These are phyloP conservation scores for Herminia tarsipennalis DNA, from an alignment of 2,888 invertebrate species.

Conservation along the genomic window DNA sequence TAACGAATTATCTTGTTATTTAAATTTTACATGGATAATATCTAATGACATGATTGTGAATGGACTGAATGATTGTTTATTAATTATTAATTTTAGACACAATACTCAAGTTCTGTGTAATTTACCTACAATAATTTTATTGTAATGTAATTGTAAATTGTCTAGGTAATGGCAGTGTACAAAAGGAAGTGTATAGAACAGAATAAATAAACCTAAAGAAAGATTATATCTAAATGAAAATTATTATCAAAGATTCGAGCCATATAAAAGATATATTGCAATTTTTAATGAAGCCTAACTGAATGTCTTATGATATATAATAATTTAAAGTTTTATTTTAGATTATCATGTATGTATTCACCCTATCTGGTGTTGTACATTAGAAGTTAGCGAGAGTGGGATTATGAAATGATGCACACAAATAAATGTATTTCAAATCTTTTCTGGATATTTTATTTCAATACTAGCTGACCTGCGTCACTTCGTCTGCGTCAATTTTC, in stretches of 20 bases:
- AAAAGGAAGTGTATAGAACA: slow-evolving; percentile 53
- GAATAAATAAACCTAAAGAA: slow-evolving; percentile 35
- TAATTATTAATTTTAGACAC: slow-evolving; percentile 31
- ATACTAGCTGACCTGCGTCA: not conserved
- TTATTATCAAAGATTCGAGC: slow-evolving; percentile 72
- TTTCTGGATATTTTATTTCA: slow-evolving; percentile 23
- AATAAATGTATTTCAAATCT: slow-evolving; percentile 80
- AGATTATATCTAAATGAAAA: slow-evolving; percentile 46
- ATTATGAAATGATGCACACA: slow-evolving; percentile 79
- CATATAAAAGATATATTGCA: slow-evolving; percentile 61
- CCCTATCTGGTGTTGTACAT: slow-evolving; percentile 74
- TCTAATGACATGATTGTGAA: slow-evolving; percentile 19
- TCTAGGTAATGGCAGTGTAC: slow-evolving; percentile 49
- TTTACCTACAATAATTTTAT: slow-evolving; percentile 41
- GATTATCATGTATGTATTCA: slow-evolving; percentile 61
- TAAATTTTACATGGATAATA: slow-evolving; percentile 15
- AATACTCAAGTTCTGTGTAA: slow-evolving; percentile 41
- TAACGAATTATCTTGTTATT: slow-evolving; percentile 28
- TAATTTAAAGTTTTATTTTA: slow-evolving; percentile 65
- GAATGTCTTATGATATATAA: slow-evolving; percentile 80
- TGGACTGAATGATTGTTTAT: slow-evolving; percentile 27
- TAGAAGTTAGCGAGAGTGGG: slow-evolving; percentile 72
- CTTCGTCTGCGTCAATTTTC: too few relatives aligned
- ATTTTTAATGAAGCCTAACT: slow-evolving; percentile 75
- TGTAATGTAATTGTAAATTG: slow-evolving; percentile 44